Evolutionary conservation across 2,888 invertebrate species (phyloP).

Genomic region (Coronaproctus castanopsis): DNA sequence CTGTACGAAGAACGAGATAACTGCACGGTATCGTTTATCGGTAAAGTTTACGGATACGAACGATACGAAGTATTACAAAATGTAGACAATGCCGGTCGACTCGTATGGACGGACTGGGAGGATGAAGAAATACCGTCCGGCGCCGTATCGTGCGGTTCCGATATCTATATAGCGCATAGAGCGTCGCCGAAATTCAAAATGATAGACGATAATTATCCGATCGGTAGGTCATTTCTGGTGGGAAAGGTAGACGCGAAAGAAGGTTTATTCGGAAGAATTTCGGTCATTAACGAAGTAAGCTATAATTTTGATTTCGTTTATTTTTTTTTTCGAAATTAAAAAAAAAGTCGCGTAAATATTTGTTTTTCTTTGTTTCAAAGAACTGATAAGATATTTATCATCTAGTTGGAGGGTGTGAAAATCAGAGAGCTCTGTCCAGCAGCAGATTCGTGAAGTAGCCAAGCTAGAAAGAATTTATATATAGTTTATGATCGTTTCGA

Average conservation of each 20-base stretch:
- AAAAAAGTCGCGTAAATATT: too few species aligned
- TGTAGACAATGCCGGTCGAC: conserved; percentile 50
- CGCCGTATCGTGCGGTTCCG: conserved; percentile 38
- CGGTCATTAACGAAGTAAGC: conserved; percentile 39
- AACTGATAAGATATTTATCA: too few species aligned
- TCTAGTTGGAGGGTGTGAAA: too few species aligned
- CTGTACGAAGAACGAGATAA: background rate
- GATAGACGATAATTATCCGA: background rate
- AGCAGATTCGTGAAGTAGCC: too few species aligned
- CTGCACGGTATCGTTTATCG: conserved; percentile 14
- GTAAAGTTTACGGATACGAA: conserved; percentile 14
- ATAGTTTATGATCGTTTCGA: too few species aligned
- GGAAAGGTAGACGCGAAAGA: conserved; percentile 45
- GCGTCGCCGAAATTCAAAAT: conserved; percentile 9
- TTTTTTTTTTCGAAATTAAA: background rate
- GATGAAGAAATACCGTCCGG: conserved; percentile 43
- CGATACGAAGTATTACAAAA: conserved; percentile 39
- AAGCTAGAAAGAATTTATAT: too few species aligned
- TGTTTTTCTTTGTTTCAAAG: too few species aligned
- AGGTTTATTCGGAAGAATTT: conserved; percentile 42
- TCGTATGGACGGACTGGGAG: conserved; percentile 56
- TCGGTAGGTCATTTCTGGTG: conserved; percentile 36
- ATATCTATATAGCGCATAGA: conserved; percentile 28
- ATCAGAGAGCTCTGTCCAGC: too few species aligned
- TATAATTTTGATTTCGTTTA: too few species aligned